Percentiles rank a stretch among this genome's conserved stretches.
Conservation (phyloP, 2,113 vertebrate species). For the Gila orcuttii region DNA sequence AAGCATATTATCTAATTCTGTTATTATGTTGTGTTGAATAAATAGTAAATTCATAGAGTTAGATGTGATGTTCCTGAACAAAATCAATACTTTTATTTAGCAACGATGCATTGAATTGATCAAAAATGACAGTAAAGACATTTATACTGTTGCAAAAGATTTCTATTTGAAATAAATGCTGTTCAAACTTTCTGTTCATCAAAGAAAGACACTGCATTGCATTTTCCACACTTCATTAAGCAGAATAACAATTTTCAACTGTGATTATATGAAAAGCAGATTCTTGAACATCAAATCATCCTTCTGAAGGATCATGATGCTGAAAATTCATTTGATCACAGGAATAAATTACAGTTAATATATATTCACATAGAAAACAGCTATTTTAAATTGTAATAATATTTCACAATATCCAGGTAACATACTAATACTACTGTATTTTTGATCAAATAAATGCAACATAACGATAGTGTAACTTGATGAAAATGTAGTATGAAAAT, state of each 20-base stretch:
- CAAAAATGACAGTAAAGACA: background rate
- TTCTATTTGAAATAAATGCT: background rate
- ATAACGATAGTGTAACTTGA: background rate
- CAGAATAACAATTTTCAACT: too few relatives aligned
- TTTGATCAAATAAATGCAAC: background rate
- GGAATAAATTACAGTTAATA: too few relatives aligned
- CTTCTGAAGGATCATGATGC: too few relatives aligned
- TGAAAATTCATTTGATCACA: too few relatives aligned
- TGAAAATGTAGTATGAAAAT: background rate
- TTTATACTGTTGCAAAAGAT: background rate
- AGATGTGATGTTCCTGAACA: background rate
- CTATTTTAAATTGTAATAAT: background rate
- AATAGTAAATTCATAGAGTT: too few relatives aligned
- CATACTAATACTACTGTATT: background rate
- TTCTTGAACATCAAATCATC: too few relatives aligned
- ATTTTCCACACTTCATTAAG: too few relatives aligned
- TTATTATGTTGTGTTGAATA: too few relatives aligned
- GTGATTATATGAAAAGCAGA: too few relatives aligned
- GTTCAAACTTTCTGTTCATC: background rate
- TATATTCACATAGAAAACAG: too few relatives aligned
- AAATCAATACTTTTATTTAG: background rate
- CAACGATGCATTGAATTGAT: background rate
- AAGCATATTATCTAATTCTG: too few relatives aligned
- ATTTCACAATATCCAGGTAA: background rate
- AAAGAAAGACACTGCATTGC: background rate